Conservation (phyloP, 1,140 invertebrate species). For the Lysiphlebus fabarum region DNA sequence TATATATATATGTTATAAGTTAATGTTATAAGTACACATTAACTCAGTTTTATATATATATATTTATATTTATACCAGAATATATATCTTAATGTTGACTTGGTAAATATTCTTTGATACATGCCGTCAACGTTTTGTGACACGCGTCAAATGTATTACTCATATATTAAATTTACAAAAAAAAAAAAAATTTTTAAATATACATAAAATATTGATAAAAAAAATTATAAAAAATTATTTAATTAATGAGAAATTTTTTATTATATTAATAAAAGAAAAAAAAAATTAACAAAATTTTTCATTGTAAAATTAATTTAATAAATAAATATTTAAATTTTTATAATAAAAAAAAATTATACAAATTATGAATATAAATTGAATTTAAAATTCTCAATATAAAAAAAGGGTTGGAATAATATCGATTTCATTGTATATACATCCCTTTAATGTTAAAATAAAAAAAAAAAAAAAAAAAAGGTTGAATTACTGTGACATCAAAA, state of each 20-base stretch:
- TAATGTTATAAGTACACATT: background rate
- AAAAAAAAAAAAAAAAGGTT: background rate
- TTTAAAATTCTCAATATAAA: slow-evolving; percentile 1
- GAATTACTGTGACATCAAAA: slow-evolving; percentile 22
- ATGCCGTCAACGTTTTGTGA: slow-evolving; percentile 40
- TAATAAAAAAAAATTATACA: too few relatives aligned
- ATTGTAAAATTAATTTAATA: too few relatives aligned
- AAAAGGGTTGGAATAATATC: slow-evolving; percentile 10
- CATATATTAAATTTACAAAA: slow-evolving; percentile 4
- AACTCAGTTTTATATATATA: background rate
- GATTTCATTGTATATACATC: slow-evolving; percentile 4
- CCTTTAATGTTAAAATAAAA: background rate
- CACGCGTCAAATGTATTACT: slow-evolving; percentile 37
- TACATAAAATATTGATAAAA: background rate
- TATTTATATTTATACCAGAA: slow-evolving; percentile 12
- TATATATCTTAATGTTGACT: slow-evolving; percentile 43
- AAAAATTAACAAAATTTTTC: too few relatives aligned
- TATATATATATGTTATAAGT: background rate
- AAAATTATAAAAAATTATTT: too few relatives aligned
- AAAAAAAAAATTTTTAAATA: background rate
- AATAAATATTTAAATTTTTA: too few relatives aligned
- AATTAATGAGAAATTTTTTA: too few relatives aligned
- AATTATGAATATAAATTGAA: background rate
- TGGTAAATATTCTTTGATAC: slow-evolving; percentile 47
- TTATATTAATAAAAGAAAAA: too few relatives aligned